Base-by-base conservation (phyloP, 2,797 vertebrate genomes). In the Tamandua tetradactyla region DNA sequence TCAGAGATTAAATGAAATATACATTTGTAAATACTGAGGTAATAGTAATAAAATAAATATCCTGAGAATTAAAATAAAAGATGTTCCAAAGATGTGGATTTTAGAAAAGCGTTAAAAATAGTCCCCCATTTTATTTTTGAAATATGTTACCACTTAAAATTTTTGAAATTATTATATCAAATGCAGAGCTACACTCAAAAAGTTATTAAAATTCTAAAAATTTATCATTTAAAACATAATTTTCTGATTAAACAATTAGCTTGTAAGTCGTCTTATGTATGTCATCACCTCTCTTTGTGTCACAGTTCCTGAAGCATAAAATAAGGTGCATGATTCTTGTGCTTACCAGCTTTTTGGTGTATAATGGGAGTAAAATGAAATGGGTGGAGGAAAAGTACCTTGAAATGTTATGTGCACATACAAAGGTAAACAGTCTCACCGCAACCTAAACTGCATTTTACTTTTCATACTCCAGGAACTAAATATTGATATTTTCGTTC, bases 101-200 rank as follows among this genome's bases (percentile, higher is more conserved):
- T 69, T 75, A 78, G n/a, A n/a, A 79, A 94, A 88, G 4, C 82
- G 75, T 44, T 94, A 88, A 82, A 93, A 87, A 44, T 62, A 64
- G 92, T 30, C 4, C 12, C 7, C 14, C 10, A 59, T 75, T 83
- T 55, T 75, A 75, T 76, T 75, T 85, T 91, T 61, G 7, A 89
- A 89, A 69, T 83, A 74, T 7, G 74, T 86, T 84, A 79, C 2
- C 10, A 32, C 5, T 32, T 47, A 11, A 89, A 71, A 75, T 92
- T 55, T 90, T 83, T 79, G 23, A 64, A 80, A 72, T 68, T 72
- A 62, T 23, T 89, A 8, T 57, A 71, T 76, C 14, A 76, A 44
- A 74, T 44, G 37, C 3, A 83, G 59, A 80, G 27, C 2, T 18
- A 79, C 6, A 5, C 9, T 49, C 15, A 81, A 30, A 78, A 81